phyloP scores from a whole-genome alignment of 2,888 invertebrate species.

The Matsumyia berberina region DNA sequence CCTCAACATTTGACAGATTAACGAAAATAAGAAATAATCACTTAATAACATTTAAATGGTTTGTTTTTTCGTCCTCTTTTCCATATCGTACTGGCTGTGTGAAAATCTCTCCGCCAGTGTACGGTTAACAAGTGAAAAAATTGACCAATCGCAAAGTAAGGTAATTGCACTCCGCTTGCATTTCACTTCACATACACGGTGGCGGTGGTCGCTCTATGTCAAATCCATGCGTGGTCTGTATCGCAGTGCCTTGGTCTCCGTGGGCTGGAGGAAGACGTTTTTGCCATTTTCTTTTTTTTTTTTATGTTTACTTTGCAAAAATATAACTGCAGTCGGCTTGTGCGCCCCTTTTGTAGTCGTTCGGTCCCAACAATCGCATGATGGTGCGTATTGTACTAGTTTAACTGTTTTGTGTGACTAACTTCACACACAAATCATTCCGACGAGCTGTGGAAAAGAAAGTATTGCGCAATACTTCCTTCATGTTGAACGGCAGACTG shows the following conservation, averaged over 20 bases:
- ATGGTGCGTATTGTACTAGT: constrained; percentile 65
- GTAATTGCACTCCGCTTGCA: constrained; percentile 68
- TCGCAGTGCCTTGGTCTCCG: too few relatives aligned
- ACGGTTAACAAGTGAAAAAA: constrained; percentile 14
- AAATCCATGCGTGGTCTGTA: constrained; percentile 34
- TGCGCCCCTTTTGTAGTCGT: constrained; percentile 37
- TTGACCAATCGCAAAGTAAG: constrained; percentile 58
- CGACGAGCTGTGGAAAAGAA: constrained; percentile 49
- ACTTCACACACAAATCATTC: constrained; percentile 69
- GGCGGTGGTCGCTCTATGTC: constrained; percentile 22
- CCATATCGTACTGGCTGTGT: constrained; percentile 22
- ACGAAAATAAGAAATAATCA: constrained; percentile 57
- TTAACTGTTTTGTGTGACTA: constrained; percentile 46
- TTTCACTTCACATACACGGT: constrained; percentile 53
- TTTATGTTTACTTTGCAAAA: not conserved
- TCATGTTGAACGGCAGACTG: constrained; percentile 53
- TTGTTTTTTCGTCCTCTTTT: not conserved
- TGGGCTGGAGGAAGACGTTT: constrained; percentile 56
- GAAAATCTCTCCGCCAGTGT: constrained; percentile 22
- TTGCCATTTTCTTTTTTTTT: constrained; percentile 24
- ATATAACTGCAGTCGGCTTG: constrained; percentile 15
- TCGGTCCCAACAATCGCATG: constrained; percentile 52
- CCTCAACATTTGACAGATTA: constrained; percentile 51
- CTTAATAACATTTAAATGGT: constrained; percentile 66
- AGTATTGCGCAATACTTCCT: constrained; percentile 71